Conservation (phyloP, 2,797 vertebrate genomes). For the Forpus xanthops region DNA sequence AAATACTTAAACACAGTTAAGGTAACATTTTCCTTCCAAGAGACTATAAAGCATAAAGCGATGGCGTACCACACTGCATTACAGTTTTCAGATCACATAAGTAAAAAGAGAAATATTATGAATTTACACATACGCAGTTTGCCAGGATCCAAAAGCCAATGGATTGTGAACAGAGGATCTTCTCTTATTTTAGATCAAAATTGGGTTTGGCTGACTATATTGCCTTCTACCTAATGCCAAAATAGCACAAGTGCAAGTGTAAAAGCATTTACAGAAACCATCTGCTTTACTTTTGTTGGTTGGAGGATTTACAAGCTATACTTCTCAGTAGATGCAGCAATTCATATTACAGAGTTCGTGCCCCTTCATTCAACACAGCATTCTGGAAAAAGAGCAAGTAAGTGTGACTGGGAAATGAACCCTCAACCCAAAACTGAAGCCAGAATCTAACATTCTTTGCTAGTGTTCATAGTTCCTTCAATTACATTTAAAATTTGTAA, state of each 20-base stretch:
- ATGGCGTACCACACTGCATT: neutral
- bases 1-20: neutral
- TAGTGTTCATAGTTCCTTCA: slow-evolving; percentile 53
- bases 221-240: neutral
- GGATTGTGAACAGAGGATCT: neutral
- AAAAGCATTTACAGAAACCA: neutral
- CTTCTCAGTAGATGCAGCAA: neutral
- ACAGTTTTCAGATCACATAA: neutral
- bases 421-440: slow-evolving; percentile 19
- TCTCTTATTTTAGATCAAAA: neutral
- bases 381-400: slow-evolving; percentile 33
- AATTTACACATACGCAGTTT: neutral
- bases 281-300: neutral
- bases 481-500: slow-evolving; percentile 35
- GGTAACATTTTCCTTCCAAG: neutral
- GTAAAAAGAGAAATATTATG: neutral
- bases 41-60: neutral
- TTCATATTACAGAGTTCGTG: neutral
- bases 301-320: slow-evolving; percentile 21
- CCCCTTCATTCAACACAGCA: neutral
- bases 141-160: neutral
- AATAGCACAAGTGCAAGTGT: neutral
- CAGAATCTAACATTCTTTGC: slow-evolving; percentile 55
- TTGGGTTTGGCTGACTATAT: neutral
- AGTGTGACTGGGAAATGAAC: slow-evolving; percentile 50